A percentile compares a stretch with the other conserved stretches of the same genome.
phyloP scores from a whole-genome alignment of 2,113 vertebrate species.

The Pungitius pungitius region DNA sequence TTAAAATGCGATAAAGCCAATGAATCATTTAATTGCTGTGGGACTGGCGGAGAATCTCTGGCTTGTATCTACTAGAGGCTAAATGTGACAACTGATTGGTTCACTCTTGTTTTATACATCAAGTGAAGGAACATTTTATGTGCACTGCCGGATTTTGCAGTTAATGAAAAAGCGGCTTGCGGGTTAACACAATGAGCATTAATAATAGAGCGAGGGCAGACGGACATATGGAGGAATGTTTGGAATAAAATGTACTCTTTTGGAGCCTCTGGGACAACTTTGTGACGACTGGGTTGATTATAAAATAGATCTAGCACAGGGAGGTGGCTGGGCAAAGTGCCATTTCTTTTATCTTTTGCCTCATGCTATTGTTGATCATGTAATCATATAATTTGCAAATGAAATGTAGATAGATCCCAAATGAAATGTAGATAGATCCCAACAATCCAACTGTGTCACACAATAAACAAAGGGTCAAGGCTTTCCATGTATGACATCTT shows the following conservation, averaged over 20 bases:
- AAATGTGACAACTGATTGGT: conserved; percentile 74
- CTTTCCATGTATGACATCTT: conserved; percentile 20
- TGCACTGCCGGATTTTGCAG: conserved; percentile 45
- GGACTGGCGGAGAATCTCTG: conserved; percentile 71
- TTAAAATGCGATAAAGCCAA: conserved; percentile 80
- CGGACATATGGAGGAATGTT: conserved; percentile 32
- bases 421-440: conserved; percentile 17
- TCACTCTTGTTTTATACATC: conserved; percentile 70
- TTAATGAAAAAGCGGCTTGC: conserved; percentile 45
- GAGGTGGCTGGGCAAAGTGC: neutral
- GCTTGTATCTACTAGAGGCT: conserved; percentile 66
- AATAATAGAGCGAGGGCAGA: conserved; percentile 48
- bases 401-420: conserved; percentile 13
- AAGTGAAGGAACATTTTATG: conserved; percentile 53
- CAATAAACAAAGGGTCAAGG: neutral
- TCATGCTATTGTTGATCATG: conserved; percentile 2
- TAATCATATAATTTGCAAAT: conserved; percentile 14
- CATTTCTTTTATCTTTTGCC: conserved; percentile 1
- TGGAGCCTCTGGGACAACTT: conserved; percentile 12
- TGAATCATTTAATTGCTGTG: conserved; percentile 83
- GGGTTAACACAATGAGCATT: conserved; percentile 49
- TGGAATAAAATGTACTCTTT: conserved; percentile 10
- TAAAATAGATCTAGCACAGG: neutral
- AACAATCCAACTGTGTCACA: neutral
- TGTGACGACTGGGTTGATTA: neutral